Evolutionary conservation across 1,140 invertebrate genomes (phyloP), one percentile per base, ranked within the genome.

Genomic region (Heterodera carotae): DNA sequence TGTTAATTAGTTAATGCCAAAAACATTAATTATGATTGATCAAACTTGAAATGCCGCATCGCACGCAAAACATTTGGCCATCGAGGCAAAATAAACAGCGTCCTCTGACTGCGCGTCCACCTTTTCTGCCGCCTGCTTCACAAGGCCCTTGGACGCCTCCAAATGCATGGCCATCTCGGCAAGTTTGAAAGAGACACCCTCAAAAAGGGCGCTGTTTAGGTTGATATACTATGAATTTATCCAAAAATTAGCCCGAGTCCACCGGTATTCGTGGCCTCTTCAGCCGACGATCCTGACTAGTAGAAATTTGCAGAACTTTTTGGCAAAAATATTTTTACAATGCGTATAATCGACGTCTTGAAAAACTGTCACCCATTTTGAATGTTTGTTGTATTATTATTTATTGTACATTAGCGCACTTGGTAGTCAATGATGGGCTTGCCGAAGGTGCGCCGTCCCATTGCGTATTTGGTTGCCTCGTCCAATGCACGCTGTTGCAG

Each of bases 401-500:
- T 4, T 10, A 4, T 6, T 39, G 6, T 43, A 0, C 39, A 8
- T 12, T 12, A 8, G 6, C 39, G 6, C 8, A 78, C 77, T 70
- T 82, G 69, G 73, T 82, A 82, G 80, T 90, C 87, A 83, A 87
- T 88, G 85, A 99, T 96, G 22, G 91, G 91, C 73, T 92, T 92
- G 59, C 95, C 94, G 89, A 99, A 98, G 0, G 96, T 91, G 90
- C 97, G 97, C 60, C 96, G 91, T 89, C 98, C 94, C 66, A 94
- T 87, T 0, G 95, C 89, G 89, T 98, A 99, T 86, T 95, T 95
- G 0, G 92, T 92, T 1, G 96, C 94, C 90, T 98, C 96, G 84
- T 98, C 93, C 10, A 98, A 85, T 66, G 93, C 93, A 82, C 96
- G 91, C 84, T 93, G 92, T 6, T 94, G 93, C 43, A 98, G 86